These are phyloP conservation scores for Lichenostomus cassidix DNA, from an alignment of 2,113 vertebrate genomes.

Conservation along the genomic window DNA sequence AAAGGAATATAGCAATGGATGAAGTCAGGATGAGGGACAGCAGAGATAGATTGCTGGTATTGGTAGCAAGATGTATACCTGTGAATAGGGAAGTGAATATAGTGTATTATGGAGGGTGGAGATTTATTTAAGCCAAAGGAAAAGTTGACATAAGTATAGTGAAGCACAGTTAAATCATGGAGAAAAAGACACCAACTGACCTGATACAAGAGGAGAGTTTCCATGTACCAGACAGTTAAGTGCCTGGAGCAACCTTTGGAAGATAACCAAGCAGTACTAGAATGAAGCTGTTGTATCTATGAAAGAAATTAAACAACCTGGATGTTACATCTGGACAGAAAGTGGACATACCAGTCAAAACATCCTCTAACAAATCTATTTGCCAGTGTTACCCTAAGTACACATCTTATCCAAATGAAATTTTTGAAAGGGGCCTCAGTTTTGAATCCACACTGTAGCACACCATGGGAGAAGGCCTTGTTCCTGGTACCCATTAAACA, in stretches of 20 bases:
- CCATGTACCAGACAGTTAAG: neutral
- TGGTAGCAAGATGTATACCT: neutral
- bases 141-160: neutral
- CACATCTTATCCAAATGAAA: neutral
- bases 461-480: rapidly evolving
- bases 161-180: neutral
- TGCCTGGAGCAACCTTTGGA: neutral
- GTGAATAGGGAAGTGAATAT: neutral
- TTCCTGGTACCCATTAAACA: rapidly evolving
- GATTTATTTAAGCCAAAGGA: neutral
- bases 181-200: neutral
- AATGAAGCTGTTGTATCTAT: neutral
- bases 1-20: neutral
- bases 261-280: neutral
- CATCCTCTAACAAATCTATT: neutral
- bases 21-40: neutral
- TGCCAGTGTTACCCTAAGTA: neutral
- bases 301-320: neutral
- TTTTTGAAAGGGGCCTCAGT: neutral
- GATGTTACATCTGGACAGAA: neutral
- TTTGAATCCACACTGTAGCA: neutral
- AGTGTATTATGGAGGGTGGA: neutral
- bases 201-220: neutral
- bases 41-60: neutral
- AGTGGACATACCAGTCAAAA: neutral